phyloP scores from a whole-genome alignment of 2,888 invertebrate genomes.

The Amblyjoppa fuscipennis region DNA sequence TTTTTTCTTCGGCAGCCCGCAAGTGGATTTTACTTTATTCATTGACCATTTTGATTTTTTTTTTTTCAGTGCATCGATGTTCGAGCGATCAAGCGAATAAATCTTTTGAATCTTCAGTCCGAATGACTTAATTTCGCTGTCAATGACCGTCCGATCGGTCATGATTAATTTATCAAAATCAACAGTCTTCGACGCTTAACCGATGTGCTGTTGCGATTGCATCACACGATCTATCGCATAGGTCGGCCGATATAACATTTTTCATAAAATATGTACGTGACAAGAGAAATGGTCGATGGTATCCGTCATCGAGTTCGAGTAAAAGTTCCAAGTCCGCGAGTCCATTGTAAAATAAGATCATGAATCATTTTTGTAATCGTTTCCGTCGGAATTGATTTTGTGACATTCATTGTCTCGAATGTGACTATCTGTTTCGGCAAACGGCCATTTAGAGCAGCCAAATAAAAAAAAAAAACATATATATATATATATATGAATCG shows the following conservation, averaged over 20 bases:
- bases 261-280: slow-evolving; percentile 12
- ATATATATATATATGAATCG: neutral
- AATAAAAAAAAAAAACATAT: neutral
- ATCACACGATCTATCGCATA: slow-evolving; percentile 22
- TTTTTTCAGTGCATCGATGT: neutral
- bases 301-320: slow-evolving; percentile 45
- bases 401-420: slow-evolving; percentile 1
- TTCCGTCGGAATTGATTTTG: neutral
- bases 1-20: too few relatives aligned
- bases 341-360: slow-evolving; percentile 28
- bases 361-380: slow-evolving; percentile 46
- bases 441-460: neutral
- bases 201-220: slow-evolving; percentile 24
- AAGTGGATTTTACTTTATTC: too few relatives aligned
- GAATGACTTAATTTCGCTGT: slow-evolving; percentile 56
- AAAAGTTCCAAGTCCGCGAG: slow-evolving; percentile 47
- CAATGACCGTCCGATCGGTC: slow-evolving; percentile 53
- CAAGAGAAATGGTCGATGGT: neutral
- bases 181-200: slow-evolving; percentile 33
- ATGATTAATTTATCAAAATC: slow-evolving; percentile 60
- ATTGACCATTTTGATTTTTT: neutral
- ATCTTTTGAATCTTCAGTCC: slow-evolving; percentile 15
- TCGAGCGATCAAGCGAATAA: slow-evolving; percentile 27
- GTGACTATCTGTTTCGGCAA: neutral
- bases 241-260: slow-evolving; percentile 18